A percentile compares a stretch with the other conserved stretches of the same genome.
These are phyloP conservation scores for Berghia stephanieae DNA, from an alignment of 1,140 invertebrate species.

Conservation along the genomic window DNA sequence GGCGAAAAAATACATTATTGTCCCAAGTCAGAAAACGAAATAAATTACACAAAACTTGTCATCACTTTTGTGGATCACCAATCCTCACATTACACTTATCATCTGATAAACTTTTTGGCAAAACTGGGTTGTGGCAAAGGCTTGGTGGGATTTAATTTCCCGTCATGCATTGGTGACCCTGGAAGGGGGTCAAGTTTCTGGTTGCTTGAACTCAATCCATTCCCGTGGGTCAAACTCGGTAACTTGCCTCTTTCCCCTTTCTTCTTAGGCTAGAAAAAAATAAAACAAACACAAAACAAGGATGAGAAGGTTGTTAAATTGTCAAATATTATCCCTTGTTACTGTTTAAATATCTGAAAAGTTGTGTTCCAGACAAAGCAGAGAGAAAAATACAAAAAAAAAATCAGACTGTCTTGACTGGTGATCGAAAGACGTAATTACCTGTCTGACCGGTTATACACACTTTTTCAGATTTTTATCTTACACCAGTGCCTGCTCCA, in stretches of 20 bases:
- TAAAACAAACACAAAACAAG: neutral
- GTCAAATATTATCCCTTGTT: no score
- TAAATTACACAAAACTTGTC: neutral
- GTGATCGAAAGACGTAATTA: neutral
- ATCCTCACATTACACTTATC: conserved; percentile 15
- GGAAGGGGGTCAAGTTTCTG: conserved; percentile 61
- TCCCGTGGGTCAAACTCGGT: conserved; percentile 28
- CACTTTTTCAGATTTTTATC: no score
- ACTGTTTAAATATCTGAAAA: no score
- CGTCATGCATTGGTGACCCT: conserved; percentile 62
- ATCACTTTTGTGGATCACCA: neutral
- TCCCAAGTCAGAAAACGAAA: neutral
- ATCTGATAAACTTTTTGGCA: conserved; percentile 62
- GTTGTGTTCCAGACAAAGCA: neutral
- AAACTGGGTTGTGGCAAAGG: conserved; percentile 58
- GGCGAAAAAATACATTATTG: neutral
- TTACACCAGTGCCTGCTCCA: no score
- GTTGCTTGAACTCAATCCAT: conserved; percentile 25
- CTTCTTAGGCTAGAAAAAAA: conserved; percentile 48
- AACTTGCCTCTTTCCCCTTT: conserved; percentile 51
- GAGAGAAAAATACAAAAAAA: neutral
- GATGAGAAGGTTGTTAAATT: neutral
- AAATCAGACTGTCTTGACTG: no score
- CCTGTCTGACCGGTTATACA: neutral
- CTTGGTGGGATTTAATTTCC: conserved; percentile 59